phyloP scores from a whole-genome alignment of 1,140 invertebrate species.

The Diabrotica undecimpunctata region DNA sequence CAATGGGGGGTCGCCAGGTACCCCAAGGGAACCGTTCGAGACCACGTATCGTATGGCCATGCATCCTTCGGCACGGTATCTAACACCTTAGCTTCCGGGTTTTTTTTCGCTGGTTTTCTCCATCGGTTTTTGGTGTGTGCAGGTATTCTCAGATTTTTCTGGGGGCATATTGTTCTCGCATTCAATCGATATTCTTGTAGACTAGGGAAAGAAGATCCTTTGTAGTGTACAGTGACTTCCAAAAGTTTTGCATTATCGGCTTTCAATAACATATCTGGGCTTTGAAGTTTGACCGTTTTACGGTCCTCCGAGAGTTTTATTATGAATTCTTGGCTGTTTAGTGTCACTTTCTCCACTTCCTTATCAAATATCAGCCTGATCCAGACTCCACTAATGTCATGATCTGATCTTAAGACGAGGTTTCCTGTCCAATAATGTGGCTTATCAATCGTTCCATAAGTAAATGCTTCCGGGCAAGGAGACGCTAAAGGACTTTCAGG shows the following conservation, averaged over 20 bases:
- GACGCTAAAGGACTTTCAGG: conserved; percentile 3
- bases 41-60: too few relatives aligned
- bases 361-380: conserved; percentile 26
- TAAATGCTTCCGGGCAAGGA: conserved; percentile 25
- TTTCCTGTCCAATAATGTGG: conserved; percentile 21
- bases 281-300: conserved; percentile 19
- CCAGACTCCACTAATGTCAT: conserved; percentile 25
- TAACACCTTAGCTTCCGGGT: too few relatives aligned
- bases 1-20: too few relatives aligned
- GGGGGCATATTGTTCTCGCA: conserved; percentile 22
- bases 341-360: conserved; percentile 15
- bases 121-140: too few relatives aligned
- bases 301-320: not conserved
- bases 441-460: conserved; percentile 23
- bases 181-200: conserved; percentile 29
- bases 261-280: conserved; percentile 15
- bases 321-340: not conserved
- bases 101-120: too few relatives aligned
- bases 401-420: conserved; percentile 16
- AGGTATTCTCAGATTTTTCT: too few relatives aligned
- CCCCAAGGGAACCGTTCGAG: too few relatives aligned
- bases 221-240: conserved; percentile 23
- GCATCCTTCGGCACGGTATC: too few relatives aligned
- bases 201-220: conserved; percentile 17
- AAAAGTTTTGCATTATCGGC: conserved; percentile 6